A percentile compares a stretch with the other conserved stretches of the same genome.
These are phyloP conservation scores for Copsychus sechellarum DNA, from an alignment of 2,113 vertebrate species.

Conservation along the genomic window DNA sequence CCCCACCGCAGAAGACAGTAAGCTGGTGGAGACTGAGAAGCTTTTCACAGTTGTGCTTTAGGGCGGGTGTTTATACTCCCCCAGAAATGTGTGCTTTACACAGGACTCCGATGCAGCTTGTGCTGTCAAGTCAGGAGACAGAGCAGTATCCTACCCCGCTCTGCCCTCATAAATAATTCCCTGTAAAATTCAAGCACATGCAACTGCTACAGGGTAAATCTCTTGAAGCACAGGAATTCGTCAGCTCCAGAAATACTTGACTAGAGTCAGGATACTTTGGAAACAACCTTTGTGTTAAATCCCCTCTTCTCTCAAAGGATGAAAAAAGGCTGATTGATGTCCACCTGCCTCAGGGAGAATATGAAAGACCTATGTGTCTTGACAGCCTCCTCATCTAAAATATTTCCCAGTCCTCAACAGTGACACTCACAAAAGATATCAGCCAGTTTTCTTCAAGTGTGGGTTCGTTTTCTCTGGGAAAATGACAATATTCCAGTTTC, in stretches of 20 bases:
- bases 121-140: not conserved
- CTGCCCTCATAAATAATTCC: not conserved
- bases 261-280: not conserved
- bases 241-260: not conserved
- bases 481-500: not conserved
- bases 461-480: not conserved
- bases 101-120: not conserved
- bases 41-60: not conserved
- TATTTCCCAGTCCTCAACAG: not conserved
- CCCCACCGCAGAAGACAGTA: accelerated
- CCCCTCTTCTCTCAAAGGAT: not conserved
- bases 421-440: accelerated
- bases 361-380: not conserved
- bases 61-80: not conserved
- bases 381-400: not conserved
- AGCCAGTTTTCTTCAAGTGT: not conserved
- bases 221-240: not conserved
- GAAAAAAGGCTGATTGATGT: not conserved
- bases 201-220: not conserved
- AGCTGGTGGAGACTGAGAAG: not conserved
- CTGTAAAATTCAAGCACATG: not conserved
- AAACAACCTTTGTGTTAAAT: not conserved
- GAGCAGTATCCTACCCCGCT: not conserved
- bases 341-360: not conserved
- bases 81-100: not conserved